Evolutionary conservation across 2,888 invertebrate species (phyloP).

Genomic region (Drosophila picticornis): DNA sequence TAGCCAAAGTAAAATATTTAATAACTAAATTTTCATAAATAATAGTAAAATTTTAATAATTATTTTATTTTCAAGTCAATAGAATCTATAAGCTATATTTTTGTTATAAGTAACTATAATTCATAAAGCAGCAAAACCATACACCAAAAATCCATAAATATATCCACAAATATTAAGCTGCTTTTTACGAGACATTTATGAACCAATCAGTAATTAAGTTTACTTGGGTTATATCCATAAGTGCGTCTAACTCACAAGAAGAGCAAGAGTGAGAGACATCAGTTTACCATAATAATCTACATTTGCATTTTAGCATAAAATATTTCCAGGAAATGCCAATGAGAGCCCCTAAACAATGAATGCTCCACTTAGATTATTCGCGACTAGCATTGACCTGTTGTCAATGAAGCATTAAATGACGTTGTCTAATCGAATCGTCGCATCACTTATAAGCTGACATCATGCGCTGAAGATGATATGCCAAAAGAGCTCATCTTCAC

Average conservation of each 20-base stretch:
- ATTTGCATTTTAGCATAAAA: background rate
- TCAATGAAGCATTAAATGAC: constrained; percentile 14
- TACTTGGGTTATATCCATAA: background rate
- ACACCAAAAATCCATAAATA: background rate
- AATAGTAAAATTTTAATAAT: background rate
- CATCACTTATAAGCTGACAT: constrained; percentile 54
- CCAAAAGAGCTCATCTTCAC: constrained; percentile 7
- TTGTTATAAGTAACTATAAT: background rate
- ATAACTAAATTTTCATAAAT: too few species aligned
- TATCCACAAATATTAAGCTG: background rate
- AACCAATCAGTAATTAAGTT: constrained; percentile 3
- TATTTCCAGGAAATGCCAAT: background rate
- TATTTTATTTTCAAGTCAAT: background rate
- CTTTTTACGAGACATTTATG: constrained; percentile 5
- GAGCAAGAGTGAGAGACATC: background rate
- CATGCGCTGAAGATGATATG: constrained; percentile 53
- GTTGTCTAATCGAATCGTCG: constrained; percentile 37
- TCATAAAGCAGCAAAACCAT: background rate
- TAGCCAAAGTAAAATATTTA: background rate
- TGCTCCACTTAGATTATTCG: constrained; percentile 5
- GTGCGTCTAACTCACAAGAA: background rate
- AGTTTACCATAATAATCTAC: constrained; percentile 4
- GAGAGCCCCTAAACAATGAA: background rate
- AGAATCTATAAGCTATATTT: background rate
- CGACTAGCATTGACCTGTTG: constrained; percentile 11